Evolutionary conservation across 2,797 vertebrate species (phyloP).

Genomic region (Pachyuromys duprasi): DNA sequence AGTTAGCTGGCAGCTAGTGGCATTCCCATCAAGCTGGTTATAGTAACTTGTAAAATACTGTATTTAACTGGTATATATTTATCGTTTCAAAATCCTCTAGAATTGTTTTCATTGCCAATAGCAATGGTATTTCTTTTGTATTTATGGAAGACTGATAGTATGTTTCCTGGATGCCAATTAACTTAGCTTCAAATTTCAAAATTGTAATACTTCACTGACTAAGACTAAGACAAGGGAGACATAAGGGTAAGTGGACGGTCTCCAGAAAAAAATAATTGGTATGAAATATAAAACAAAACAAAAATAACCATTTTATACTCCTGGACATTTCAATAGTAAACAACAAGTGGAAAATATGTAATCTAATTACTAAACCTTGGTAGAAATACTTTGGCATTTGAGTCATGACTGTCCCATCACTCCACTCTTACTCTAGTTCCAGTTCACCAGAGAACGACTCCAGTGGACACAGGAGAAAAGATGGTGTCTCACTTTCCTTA

Average conservation of each 20-base stretch:
- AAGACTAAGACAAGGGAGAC: not conserved
- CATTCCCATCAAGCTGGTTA: not conserved
- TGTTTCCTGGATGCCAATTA: not conserved
- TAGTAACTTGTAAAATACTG: not conserved
- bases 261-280: not conserved
- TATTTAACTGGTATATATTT: not conserved
- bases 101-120: not conserved
- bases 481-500: not conserved
- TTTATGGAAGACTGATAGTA: not conserved
- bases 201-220: not conserved
- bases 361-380: not conserved
- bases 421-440: not conserved
- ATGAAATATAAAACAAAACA: not conserved
- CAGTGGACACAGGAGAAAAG: not conserved
- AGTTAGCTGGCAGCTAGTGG: not conserved
- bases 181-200: not conserved
- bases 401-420: not conserved
- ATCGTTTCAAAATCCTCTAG: not conserved
- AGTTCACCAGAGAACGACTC: not conserved
- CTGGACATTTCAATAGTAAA: not conserved
- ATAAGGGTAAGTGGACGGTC: not conserved
- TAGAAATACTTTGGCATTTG: not conserved
- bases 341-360: not conserved
- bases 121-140: not conserved
- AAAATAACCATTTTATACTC: not conserved